phyloP scores from a whole-genome alignment of 2,113 vertebrate species.

The Morone chrysops region DNA sequence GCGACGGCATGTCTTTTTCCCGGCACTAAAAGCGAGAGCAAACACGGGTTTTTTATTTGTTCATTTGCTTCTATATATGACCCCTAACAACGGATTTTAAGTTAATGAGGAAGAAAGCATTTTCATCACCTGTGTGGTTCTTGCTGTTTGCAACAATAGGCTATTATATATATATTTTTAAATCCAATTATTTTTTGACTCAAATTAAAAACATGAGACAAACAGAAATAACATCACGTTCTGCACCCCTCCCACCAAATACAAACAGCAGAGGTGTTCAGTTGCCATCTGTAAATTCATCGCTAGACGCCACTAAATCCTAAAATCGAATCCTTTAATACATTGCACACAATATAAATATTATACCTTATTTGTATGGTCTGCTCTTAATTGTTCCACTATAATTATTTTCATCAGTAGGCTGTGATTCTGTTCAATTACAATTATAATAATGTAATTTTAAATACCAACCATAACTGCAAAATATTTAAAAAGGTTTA shows the following conservation, averaged over 20 bases:
- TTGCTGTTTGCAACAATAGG: too few species aligned
- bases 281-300: not conserved
- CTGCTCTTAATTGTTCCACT: not conserved
- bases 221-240: not conserved
- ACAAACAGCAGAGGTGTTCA: too few species aligned
- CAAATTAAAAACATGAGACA: not conserved
- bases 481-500: not conserved
- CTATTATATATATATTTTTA: too few species aligned
- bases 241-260: too few species aligned
- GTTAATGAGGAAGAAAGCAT: too few species aligned
- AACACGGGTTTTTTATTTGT: too few species aligned
- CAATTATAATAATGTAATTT: too few species aligned
- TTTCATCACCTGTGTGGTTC: not conserved
- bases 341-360: not conserved
- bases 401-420: not conserved
- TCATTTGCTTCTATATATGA: too few species aligned
- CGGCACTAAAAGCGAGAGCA: too few species aligned
- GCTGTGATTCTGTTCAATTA: not conserved
- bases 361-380: not conserved
- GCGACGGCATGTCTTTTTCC: slow-evolving; percentile 38
- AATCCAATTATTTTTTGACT: not conserved
- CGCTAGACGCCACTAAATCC: too few species aligned
- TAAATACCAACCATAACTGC: not conserved
- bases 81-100: too few species aligned
- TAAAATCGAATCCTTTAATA: too few species aligned